Base-by-base conservation (phyloP, 1,140 invertebrate genomes). In the Trissolcus basalis region DNA sequence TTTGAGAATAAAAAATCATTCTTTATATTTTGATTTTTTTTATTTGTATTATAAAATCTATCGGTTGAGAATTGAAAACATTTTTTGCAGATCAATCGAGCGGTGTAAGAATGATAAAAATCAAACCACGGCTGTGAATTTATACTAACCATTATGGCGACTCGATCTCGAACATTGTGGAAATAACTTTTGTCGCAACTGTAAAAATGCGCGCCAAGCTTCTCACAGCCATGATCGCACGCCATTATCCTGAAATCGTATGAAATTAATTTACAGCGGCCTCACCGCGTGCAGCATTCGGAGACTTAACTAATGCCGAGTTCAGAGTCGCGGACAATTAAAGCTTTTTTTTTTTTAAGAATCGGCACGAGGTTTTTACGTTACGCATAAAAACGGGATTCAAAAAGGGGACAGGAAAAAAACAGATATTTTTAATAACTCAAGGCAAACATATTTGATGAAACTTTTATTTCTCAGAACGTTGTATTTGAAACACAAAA, bases 211-310 rank as follows among this genome's bases (percentile, higher is more conserved):
- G 36, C 35, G 60, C 33, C 15, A 1, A 55, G 44, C 9, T 44
- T 44, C 6, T 12, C 51, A 60, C 61, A 15, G 36, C 44, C 4
- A 43, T 33, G 54, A 59, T 64, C 39, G 13, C 61, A 39, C 9
- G 45, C 70, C 32, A 61, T 65, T 55, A 60, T 48, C 13, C 53
- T 49, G 27, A 56, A 67, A 61, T 49, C 16, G 56, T 14, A 50
- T 44, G 45, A 67, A 67, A 74, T 74, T 74, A 55, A 67, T 74
- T 74, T 74, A 50, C 48, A 13, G n/a, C 43, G 15, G 13, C 9
- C 10, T 59, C 15, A 41, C 13, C 58, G 19, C 43, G 47, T 33
- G 50, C 43, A 55, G 45, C 58, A n/a, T 49, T 61, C 47, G 53
- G 48, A 44, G 19, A 48, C 50, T 70, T 55, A 60, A 70, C 55